A percentile compares a stretch with the other conserved stretches of the same genome.
Evolutionary conservation across 2,797 vertebrate genomes (phyloP).

Genomic region (Microctenopoma steveboyesi): DNA sequence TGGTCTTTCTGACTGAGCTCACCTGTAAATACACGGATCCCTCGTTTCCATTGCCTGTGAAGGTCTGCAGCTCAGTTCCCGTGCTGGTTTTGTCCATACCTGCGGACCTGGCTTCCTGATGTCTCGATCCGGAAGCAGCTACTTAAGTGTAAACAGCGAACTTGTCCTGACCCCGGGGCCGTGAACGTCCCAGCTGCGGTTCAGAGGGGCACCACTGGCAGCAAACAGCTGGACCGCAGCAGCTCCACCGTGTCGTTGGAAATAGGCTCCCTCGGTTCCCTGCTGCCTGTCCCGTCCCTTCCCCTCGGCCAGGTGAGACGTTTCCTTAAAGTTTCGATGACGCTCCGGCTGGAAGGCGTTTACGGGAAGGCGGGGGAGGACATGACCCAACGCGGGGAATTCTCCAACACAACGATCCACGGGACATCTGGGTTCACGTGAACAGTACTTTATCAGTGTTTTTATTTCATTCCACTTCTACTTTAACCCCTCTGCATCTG

Average conservation of each 20-base stretch:
- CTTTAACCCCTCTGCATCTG: too few species aligned
- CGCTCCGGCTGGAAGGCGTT: constrained; percentile 34
- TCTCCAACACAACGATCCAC: too few species aligned
- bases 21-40: background rate
- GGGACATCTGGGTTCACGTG: too few species aligned
- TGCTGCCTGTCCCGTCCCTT: too few species aligned
- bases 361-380: background rate
- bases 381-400: background rate
- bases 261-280: background rate
- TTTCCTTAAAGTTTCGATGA: constrained; percentile 14
- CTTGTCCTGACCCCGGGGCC: fast-evolving
- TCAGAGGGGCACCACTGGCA: background rate
- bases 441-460: too few species aligned
- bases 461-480: too few species aligned
- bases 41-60: background rate
- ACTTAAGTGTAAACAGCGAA: background rate
- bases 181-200: background rate
- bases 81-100: background rate
- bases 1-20: too few species aligned
- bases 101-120: background rate
- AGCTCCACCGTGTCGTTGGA: too few species aligned
- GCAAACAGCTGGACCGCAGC: background rate
- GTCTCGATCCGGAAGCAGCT: constrained; percentile 45
- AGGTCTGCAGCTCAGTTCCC: background rate
- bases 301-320: constrained; percentile 29